Evolutionary conservation across 1,140 invertebrate species (phyloP).

Genomic region (Pentalonia nigronervosa): DNA sequence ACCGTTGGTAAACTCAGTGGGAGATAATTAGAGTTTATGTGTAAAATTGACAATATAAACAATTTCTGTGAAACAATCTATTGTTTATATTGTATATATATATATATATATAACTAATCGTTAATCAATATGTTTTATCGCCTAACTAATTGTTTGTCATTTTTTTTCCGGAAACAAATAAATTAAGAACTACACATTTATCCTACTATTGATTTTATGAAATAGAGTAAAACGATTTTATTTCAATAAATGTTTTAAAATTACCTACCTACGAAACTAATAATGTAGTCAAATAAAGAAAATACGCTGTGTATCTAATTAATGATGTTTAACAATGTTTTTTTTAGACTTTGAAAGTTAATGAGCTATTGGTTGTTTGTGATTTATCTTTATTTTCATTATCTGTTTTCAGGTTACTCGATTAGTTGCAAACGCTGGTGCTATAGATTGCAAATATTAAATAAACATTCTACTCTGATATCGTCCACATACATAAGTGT

Average conservation of each 20-base stretch:
- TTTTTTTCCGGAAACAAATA: not conserved
- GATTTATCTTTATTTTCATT: not conserved
- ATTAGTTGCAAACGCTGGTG: not conserved
- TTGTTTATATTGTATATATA: not conserved
- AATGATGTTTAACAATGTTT: not conserved
- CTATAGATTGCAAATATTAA: not conserved
- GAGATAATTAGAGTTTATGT: slow-evolving; percentile 16
- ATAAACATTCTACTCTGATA: not conserved
- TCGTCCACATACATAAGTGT: too few species aligned
- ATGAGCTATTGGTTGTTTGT: not conserved
- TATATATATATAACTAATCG: not conserved
- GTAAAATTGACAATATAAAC: not conserved
- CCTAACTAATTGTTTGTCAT: not conserved
- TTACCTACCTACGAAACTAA: not conserved
- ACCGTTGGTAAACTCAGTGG: not conserved
- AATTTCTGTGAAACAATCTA: not conserved
- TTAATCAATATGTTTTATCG: slow-evolving; percentile 11
- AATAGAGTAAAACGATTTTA: not conserved
- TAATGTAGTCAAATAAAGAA: not conserved
- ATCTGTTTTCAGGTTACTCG: not conserved
- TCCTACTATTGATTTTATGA: not conserved
- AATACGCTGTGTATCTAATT: not conserved
- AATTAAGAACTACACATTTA: not conserved
- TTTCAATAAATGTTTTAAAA: not conserved
- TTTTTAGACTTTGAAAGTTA: not conserved